phyloP scores from a whole-genome alignment of 1,140 invertebrate genomes.

The Gerris buenoi region DNA sequence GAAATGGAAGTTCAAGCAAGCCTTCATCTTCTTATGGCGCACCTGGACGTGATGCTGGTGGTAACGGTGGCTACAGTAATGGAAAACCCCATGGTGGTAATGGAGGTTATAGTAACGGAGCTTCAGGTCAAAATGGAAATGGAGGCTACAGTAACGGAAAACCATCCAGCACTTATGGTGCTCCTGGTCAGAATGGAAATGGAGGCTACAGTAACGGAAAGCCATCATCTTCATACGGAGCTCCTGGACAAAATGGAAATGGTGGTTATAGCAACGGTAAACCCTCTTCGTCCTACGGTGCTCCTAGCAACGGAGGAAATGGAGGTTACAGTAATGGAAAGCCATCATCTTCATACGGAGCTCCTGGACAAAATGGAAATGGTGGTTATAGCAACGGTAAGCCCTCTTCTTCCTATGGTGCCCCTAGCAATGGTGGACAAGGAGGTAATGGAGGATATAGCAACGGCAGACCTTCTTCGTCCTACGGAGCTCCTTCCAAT shows the following conservation, averaged over 20 bases:
- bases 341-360: conserved; percentile 7
- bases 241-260: background rate
- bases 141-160: background rate
- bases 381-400: background rate
- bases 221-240: conserved; percentile 7
- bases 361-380: conserved; percentile 4
- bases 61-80: background rate
- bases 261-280: background rate
- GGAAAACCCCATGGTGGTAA: too few species aligned
- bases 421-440: background rate
- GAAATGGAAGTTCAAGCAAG: background rate
- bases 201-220: background rate
- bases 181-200: background rate
- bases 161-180: background rate
- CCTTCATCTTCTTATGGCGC: background rate
- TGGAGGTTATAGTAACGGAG: background rate
- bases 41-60: background rate
- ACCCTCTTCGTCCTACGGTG: conserved; percentile 6
- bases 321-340: background rate
- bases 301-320: background rate
- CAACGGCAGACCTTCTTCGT: background rate
- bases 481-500: background rate
- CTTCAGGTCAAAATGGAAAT: background rate
- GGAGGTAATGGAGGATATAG: background rate
- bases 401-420: conserved; percentile 3